Percentiles rank a stretch among this genome's conserved stretches.
phyloP scores from a whole-genome alignment of 2,113 vertebrate genomes.

The Plectropomus leopardus region DNA sequence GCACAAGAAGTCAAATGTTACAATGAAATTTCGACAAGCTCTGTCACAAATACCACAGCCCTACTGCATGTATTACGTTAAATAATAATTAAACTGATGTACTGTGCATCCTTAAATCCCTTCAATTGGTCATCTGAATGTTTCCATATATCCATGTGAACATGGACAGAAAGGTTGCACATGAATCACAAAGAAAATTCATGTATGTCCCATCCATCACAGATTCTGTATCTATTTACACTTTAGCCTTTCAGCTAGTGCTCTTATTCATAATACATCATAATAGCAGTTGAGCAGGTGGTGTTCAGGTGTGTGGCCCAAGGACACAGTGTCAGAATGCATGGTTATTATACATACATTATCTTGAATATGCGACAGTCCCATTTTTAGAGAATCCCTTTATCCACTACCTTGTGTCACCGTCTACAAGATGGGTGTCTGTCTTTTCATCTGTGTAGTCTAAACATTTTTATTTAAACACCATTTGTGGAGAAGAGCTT shows the following conservation, averaged over 20 bases:
- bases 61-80: conserved; percentile 3
- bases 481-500: background rate
- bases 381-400: conserved; percentile 4
- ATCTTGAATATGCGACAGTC: background rate
- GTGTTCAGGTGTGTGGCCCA: conserved; percentile 44
- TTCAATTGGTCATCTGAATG: conserved; percentile 3
- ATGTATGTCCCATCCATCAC: background rate
- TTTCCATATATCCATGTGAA: conserved; percentile 16
- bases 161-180: background rate
- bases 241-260: conserved; percentile 23
- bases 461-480: background rate
- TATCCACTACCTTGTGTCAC: background rate
- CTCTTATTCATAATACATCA: conserved; percentile 7
- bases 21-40: conserved; percentile 13
- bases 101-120: background rate
- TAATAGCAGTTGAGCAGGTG: conserved; percentile 19
- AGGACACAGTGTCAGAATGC: conserved; percentile 36
- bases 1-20: conserved; percentile 9
- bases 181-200: background rate
- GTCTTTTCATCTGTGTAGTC: conserved; percentile 2
- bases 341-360: conserved; percentile 12
- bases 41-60: conserved; percentile 11
- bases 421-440: conserved; percentile 11
- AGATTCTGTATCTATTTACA: conserved; percentile 3
- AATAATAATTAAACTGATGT: conserved; percentile 12